A percentile compares a stretch with the other conserved stretches of the same genome.
These are phyloP conservation scores for Numenius arquata DNA, from an alignment of 2,113 vertebrate species.

Conservation along the genomic window DNA sequence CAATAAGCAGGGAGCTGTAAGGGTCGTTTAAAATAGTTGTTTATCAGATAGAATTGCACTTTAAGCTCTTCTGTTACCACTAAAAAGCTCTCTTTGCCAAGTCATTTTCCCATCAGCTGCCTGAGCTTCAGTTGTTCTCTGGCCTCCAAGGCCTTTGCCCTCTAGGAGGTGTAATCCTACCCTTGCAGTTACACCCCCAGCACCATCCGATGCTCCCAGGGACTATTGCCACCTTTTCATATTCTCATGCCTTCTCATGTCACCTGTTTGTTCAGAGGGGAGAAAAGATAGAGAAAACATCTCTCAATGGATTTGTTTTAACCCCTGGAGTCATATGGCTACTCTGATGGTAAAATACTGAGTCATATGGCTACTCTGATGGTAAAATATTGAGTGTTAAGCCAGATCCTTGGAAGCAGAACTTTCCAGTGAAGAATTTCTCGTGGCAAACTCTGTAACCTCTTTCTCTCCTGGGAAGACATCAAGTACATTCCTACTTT, in stretches of 20 bases:
- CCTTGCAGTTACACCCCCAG: not conserved
- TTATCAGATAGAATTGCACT: constrained; percentile 30
- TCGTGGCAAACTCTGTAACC: not conserved
- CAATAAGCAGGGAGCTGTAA: constrained; percentile 1
- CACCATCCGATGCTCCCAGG: not conserved
- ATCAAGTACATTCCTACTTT: not conserved
- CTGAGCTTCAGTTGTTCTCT: not conserved
- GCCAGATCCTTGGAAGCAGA: not conserved
- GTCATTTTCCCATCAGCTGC: constrained; percentile 1
- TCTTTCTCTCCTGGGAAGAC: not conserved
- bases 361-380: not conserved
- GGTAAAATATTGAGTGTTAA: not conserved
- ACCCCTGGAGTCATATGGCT: not conserved
- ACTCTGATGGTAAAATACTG: not conserved
- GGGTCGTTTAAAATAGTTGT: not conserved
- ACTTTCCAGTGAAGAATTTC: not conserved
- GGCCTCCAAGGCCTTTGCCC: not conserved
- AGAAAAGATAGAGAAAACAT: not conserved
- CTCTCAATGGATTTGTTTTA: not conserved
- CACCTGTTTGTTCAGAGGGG: not conserved
- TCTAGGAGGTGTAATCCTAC: not conserved
- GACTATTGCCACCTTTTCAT: not conserved
- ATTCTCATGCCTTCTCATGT: not conserved
- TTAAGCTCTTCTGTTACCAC: constrained; percentile 27
- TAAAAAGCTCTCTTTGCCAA: not conserved